These are phyloP conservation scores for Drosophila parthenogenetica DNA, from an alignment of 2,888 invertebrate species.

Conservation along the genomic window DNA sequence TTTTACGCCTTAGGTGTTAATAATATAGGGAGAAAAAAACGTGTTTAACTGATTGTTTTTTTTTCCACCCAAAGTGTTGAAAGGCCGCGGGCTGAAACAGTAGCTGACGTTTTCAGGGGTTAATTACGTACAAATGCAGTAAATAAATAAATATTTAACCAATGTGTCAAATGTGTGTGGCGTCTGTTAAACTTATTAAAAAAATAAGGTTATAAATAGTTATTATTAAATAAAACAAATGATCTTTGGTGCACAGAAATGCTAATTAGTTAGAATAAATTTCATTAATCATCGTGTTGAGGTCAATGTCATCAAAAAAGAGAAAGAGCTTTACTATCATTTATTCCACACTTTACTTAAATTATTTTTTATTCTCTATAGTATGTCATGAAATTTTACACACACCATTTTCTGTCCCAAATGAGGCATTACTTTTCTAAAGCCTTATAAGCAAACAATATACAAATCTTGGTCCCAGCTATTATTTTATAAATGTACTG, in stretches of 20 bases:
- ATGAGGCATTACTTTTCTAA: too few relatives aligned
- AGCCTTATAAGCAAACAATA: neutral
- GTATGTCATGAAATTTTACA: constrained; percentile 1
- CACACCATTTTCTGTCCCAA: neutral
- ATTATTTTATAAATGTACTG: neutral
- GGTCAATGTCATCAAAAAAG: neutral
- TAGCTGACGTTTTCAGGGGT: constrained; percentile 30
- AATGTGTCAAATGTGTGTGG: constrained; percentile 31
- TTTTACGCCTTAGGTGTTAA: constrained; percentile 73
- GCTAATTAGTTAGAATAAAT: neutral
- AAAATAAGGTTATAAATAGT: constrained; percentile 12
- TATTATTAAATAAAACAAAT: constrained; percentile 6
- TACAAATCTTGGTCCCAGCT: neutral
- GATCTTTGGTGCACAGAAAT: constrained; percentile 1
- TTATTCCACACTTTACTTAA: neutral
- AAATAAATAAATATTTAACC: constrained; percentile 57
- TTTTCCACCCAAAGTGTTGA: constrained; percentile 2
- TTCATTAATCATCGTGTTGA: constrained; percentile 2
- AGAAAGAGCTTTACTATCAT: neutral
- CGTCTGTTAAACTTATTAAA: neutral
- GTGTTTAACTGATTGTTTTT: constrained; percentile 25
- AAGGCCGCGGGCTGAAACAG: constrained; percentile 25
- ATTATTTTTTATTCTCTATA: neutral
- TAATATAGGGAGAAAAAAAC: constrained; percentile 53
- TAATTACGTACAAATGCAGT: constrained; percentile 49